Evolutionary conservation across 2,888 invertebrate genomes (phyloP).

Genomic region (Drosophila buzzatii): DNA sequence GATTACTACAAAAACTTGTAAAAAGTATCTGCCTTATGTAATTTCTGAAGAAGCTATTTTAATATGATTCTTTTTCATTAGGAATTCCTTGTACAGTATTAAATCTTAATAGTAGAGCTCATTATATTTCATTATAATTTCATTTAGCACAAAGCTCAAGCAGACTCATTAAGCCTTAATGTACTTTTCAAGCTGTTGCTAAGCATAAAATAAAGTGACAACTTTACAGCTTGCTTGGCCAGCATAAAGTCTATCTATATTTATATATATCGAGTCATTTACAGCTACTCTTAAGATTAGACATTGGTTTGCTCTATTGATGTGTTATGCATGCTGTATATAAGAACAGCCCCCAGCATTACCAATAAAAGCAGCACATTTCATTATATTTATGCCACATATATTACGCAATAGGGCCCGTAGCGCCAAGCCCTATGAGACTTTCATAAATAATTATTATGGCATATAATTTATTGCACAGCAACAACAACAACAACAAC

Average conservation of each 20-base stretch:
- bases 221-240: background rate
- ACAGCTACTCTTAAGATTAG: background rate
- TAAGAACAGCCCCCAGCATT: conserved; percentile 18
- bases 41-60: too few species aligned
- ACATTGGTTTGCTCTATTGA: background rate
- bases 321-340: background rate
- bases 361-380: conserved; percentile 34
- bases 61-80: too few species aligned
- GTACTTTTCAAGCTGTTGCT: conserved; percentile 6
- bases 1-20: too few species aligned
- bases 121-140: background rate
- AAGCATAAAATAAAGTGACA: background rate
- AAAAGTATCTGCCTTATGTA: too few species aligned
- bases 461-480: conserved; percentile 71
- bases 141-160: background rate
- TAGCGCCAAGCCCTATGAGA: conserved; percentile 34
- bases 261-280: background rate
- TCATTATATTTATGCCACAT: conserved; percentile 32
- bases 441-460: conserved; percentile 70
- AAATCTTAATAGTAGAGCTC: background rate
- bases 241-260: background rate
- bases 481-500: conserved; percentile 7
- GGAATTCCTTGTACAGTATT: background rate
- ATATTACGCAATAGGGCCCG: conserved; percentile 36
- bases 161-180: background rate